Conservation (phyloP, 2,113 vertebrate genomes). For the Cygnus atratus region DNA sequence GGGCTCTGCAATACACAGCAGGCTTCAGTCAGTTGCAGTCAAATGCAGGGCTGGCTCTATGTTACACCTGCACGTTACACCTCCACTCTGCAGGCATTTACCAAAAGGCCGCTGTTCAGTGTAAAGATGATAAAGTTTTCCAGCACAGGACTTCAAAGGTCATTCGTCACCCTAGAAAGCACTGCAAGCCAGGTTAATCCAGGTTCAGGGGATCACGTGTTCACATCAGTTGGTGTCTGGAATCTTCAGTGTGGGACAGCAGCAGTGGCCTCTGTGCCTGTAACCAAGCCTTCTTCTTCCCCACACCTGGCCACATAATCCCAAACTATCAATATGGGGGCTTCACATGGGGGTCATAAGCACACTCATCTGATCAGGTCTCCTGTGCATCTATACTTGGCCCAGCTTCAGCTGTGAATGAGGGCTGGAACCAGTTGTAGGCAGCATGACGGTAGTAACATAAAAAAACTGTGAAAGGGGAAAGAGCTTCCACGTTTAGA, state of each 20-base stretch:
- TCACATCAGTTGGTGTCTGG: background rate
- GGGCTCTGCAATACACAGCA: background rate
- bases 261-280: background rate
- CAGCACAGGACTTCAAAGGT: background rate
- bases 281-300: background rate
- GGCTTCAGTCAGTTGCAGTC: background rate
- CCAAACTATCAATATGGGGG: rapidly evolving
- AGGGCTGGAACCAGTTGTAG: background rate
- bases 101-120: rapidly evolving
- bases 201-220: rapidly evolving
- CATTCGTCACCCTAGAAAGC: background rate
- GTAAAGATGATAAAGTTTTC: background rate
- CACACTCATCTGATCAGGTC: rapidly evolving
- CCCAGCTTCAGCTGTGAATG: background rate
- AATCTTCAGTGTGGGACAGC: background rate
- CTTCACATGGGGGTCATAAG: background rate
- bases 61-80: background rate
- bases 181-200: background rate
- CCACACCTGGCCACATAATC: background rate
- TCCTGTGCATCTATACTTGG: rapidly evolving
- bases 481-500: slow-evolving; percentile 38
- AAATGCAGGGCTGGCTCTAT: background rate
- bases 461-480: background rate
- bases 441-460: background rate
- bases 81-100: background rate